Percentiles rank a stretch among this genome's conserved stretches.
These are phyloP conservation scores for Cantharis rufa DNA, from an alignment of 2,888 invertebrate species.

Conservation along the genomic window DNA sequence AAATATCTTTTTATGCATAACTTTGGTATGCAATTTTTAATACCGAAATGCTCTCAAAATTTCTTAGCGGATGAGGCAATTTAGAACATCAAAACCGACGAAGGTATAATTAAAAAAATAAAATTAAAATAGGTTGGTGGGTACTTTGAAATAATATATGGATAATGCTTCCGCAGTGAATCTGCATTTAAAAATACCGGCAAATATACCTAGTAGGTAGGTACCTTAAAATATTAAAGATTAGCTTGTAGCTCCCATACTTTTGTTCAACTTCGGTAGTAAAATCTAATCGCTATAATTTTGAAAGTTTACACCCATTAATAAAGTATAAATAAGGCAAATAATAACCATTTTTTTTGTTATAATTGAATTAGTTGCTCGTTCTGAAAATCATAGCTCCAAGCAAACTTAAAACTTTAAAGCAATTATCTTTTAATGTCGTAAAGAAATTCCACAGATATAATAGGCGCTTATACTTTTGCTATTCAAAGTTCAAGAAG, in stretches of 20 bases:
- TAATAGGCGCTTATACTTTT: neutral
- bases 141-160: neutral
- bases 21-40: neutral
- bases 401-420: neutral
- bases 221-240: neutral
- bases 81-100: neutral
- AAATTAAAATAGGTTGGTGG: neutral
- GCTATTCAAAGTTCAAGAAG: constrained; percentile 4
- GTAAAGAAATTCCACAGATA: constrained; percentile 7
- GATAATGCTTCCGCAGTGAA: neutral
- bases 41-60: neutral
- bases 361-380: neutral
- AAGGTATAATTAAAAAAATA: neutral
- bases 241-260: neutral
- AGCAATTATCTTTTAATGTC: constrained; percentile 1
- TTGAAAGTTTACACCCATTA: neutral
- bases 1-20: neutral
- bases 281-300: neutral
- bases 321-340: neutral
- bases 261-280: neutral
- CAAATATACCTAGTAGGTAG: neutral
- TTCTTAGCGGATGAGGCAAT: neutral
- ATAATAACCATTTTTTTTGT: neutral
- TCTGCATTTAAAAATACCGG: neutral
- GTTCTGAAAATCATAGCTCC: neutral